A percentile compares a stretch with the other conserved stretches of the same genome.
These are phyloP conservation scores for Acanthaster planci DNA, from an alignment of 35 echinoderm and acorn worm species.

Conservation along the genomic window DNA sequence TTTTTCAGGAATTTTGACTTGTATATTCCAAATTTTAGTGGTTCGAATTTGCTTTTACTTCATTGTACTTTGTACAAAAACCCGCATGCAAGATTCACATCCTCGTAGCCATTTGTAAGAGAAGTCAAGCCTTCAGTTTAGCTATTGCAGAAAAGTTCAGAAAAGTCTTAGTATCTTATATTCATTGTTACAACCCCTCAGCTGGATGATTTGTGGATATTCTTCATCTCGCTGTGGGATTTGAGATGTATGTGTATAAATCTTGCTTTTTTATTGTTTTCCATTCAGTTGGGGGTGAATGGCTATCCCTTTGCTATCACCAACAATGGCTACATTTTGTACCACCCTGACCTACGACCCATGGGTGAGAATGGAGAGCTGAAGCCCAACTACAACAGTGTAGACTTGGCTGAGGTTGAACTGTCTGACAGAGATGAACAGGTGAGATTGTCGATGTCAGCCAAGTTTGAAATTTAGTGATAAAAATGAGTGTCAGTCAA, in stretches of 20 bases:
- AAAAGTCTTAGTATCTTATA: too few relatives aligned
- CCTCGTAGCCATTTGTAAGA: too few relatives aligned
- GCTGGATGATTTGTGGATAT: too few relatives aligned
- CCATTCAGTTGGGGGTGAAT: constrained; percentile 74
- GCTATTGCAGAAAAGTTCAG: too few relatives aligned
- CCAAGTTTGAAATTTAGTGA: background rate
- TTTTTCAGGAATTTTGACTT: too few relatives aligned
- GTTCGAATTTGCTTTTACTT: background rate
- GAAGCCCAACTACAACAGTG: constrained; percentile 82
- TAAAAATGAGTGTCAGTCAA: background rate
- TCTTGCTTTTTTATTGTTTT: background rate
- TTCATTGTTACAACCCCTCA: too few relatives aligned
- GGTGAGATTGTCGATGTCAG: constrained; percentile 20
- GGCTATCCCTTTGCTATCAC: constrained; percentile 85
- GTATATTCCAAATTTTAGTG: too few relatives aligned
- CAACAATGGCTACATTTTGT: constrained; percentile 88
- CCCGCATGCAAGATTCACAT: too few relatives aligned
- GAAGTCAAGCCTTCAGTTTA: too few relatives aligned
- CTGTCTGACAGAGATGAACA: constrained; percentile 61
- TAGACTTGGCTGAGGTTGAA: constrained; percentile 82
- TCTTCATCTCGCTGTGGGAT: too few relatives aligned
- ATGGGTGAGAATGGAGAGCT: constrained; percentile 32
- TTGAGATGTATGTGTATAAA: too few relatives aligned
- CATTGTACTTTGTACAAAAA: too few relatives aligned
- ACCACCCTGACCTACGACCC: constrained; percentile 73